Base-by-base conservation (phyloP, 2,113 vertebrate genomes). In the Mungos mungo region DNA sequence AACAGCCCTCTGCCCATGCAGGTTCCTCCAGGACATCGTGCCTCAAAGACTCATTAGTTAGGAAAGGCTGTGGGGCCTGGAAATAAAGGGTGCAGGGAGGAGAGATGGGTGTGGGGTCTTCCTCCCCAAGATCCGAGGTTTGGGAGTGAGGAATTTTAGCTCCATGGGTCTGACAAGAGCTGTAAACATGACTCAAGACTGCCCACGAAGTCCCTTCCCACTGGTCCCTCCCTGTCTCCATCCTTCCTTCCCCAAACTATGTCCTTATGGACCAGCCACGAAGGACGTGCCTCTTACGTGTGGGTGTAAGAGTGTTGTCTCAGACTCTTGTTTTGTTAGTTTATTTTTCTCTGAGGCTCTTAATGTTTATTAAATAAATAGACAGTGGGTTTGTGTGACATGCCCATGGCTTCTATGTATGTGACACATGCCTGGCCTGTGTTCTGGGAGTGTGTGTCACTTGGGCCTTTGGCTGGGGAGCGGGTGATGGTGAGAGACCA, bases 311-410 rank as follows among this genome's bases (percentile, higher is more conserved):
- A 85, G 27, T 88, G 54, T 82, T 95, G 79, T 95, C 90, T 88
- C 87, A 93, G 88, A 88, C 68, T 82, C 84, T 94, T 7, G 3
- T 90, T 93, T 83, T 97, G 90, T 93, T 91, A 89, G 97, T 95
- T 96, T 98, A 87, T 95, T 97, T 96, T 96, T 91, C 96, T 65
- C 47, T 16, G 85, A 97, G 86, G 71, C 92, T 89, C 54, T 96
- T 97, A 80, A 92, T 90, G 85, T 96, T 97, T 97, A 95, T 96
- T 97, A 97, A 96, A 96, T 82, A 97, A 98, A 97, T 80, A 92
- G 80, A 41, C 90, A 60, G 2, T 90, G 84, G 81, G 76, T 71
- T 90, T 94, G 41, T 96, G 93, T 94, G 87, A 96, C 82, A 93
- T 82, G 87, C 84, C 88, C 72, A 68, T 50, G 80, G 93, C 93